Base-by-base conservation (phyloP, 2,797 vertebrate species). In the Arnoldichthys spilopterus region DNA sequence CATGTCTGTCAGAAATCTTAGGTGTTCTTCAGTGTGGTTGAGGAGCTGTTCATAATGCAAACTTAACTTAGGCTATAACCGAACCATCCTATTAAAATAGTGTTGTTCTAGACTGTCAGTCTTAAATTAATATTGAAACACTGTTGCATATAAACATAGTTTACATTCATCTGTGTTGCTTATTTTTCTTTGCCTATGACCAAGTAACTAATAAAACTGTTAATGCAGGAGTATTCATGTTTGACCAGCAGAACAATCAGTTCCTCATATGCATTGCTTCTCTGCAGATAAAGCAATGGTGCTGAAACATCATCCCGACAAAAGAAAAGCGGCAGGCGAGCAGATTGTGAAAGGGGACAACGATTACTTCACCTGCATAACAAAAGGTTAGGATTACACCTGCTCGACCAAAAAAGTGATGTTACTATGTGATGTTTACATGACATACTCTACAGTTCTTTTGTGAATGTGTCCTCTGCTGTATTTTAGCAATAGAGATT, bases 281-380 rank as follows among this genome's bases (percentile, higher is more conserved):
- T 82, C 85, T 18, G 9, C 91, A 99, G 98, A 99, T 91, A 99
- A 99, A 94, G 92, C 94, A 1, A 99, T 99, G 89, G 98, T 99
- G 88, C 89, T 99, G 91, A 99, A 98, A 89, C 98, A 99, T 89
- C 98, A 99, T 66, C 98, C 98, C 1, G 98, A 99, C 91, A 99
- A 99, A 86, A 92, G 98, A 90, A 99, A 98, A 97, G 97, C 98
- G 81, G 95, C 96, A 6, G 98, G 98, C 70, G 98, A 99, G 78
- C 96, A 96, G 90, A 99, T 99, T 49, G 95, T 95, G 74, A 97
- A 99, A 90, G 98, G 96, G 22, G 95, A 98, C 89, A 99, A 99
- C 28, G 98, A 99, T 89, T 99, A 99, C 85, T 95, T 95, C 59
- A 95, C 93, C 69, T 95, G 94, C 70, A 95, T 95, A 68, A 95